Evolutionary conservation across 1,140 invertebrate species (phyloP).

Genomic region (Latrodectus geometricus): DNA sequence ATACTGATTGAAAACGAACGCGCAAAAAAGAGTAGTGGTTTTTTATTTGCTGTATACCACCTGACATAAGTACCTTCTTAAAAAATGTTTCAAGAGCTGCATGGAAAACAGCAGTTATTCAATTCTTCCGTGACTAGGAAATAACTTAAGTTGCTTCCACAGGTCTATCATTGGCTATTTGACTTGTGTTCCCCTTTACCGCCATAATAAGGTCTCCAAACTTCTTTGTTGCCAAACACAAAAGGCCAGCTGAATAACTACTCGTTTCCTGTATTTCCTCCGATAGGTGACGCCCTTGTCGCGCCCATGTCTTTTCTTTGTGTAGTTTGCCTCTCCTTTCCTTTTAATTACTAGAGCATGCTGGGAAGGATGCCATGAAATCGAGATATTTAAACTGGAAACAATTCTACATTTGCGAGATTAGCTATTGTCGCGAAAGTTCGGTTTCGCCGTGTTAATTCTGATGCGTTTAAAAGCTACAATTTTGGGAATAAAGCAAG

Average conservation of each 20-base stretch:
- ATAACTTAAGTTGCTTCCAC: background rate
- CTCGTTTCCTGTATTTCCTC: conserved; percentile 29
- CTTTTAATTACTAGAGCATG: conserved; percentile 52
- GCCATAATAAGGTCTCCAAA: background rate
- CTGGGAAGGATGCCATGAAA: background rate
- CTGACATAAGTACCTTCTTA: too few relatives aligned
- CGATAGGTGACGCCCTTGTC: conserved; percentile 51
- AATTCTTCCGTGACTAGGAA: background rate
- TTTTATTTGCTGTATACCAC: too few relatives aligned
- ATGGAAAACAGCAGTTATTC: too few relatives aligned
- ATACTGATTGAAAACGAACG: too few relatives aligned
- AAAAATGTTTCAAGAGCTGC: too few relatives aligned
- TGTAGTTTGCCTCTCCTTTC: background rate
- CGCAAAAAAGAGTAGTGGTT: too few relatives aligned
- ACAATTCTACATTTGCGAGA: too few relatives aligned
- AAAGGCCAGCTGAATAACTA: conserved; percentile 45
- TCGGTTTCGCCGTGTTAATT: too few relatives aligned
- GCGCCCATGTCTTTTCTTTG: conserved; percentile 8
- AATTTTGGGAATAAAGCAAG: too few relatives aligned
- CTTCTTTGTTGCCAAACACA: conserved; percentile 41
- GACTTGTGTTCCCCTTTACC: background rate
- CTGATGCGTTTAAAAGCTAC: too few relatives aligned
- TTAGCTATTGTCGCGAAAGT: too few relatives aligned
- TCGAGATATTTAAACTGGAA: background rate
- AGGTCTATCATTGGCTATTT: background rate